phyloP scores from a whole-genome alignment of 2,797 vertebrate genomes.

The Thamnophis elegans region DNA sequence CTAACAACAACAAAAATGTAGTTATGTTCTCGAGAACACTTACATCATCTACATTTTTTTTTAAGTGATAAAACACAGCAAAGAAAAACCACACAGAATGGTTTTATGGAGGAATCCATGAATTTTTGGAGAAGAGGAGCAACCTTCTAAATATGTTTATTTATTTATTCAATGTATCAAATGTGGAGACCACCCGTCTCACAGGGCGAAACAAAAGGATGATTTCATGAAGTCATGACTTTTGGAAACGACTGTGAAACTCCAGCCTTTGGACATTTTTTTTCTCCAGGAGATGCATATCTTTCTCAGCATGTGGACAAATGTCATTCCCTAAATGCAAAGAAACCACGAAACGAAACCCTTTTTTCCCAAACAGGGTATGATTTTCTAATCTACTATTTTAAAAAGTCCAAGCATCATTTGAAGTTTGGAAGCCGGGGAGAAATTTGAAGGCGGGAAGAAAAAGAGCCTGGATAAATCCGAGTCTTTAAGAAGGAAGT shows the following conservation, averaged over 20 bases:
- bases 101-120: not conserved
- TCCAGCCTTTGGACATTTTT: not conserved
- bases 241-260: not conserved
- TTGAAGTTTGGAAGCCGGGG: not conserved
- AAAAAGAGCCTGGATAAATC: not conserved
- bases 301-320: not conserved
- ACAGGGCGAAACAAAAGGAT: not conserved
- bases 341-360: not conserved
- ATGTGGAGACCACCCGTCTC: not conserved
- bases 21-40: not conserved
- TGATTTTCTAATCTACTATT: not conserved
- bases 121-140: not conserved
- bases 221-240: not conserved
- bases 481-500: not conserved
- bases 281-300: not conserved
- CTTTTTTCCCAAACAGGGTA: not conserved
- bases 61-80: not conserved
- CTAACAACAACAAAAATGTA: too few relatives aligned
- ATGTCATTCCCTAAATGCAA: not conserved
- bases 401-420: not conserved
- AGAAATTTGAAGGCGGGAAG: not conserved
- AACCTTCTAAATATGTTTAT: not conserved
- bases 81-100: not conserved
- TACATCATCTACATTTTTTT: not conserved
- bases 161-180: not conserved